phyloP scores from a whole-genome alignment of 2,113 vertebrate species.

The Pseudorhombus dupliciocellatus region DNA sequence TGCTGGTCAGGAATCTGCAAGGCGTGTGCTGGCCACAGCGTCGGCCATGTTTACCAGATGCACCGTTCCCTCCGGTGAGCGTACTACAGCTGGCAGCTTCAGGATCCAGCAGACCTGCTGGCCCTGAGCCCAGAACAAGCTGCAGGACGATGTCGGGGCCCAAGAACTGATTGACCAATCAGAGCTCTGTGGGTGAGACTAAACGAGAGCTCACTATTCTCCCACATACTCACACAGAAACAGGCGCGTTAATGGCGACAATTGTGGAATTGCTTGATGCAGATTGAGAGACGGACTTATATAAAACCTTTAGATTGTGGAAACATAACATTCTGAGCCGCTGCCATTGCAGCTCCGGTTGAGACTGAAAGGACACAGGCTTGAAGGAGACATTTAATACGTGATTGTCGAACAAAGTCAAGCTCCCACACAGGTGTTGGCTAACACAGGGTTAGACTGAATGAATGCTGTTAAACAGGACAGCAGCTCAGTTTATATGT shows the following conservation, averaged over 20 bases:
- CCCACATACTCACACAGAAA: background rate
- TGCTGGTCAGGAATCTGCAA: slow-evolving; percentile 53
- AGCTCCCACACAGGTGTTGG: background rate
- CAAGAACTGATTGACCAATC: slow-evolving; percentile 20
- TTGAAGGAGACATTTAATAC: background rate
- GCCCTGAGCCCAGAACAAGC: slow-evolving; percentile 44
- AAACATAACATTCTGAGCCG: background rate
- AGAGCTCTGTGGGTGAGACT: background rate
- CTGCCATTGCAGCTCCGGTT: background rate
- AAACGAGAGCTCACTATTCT: background rate
- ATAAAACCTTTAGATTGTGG: background rate
- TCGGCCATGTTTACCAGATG: slow-evolving; percentile 74
- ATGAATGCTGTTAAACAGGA: background rate
- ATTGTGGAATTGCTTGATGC: background rate
- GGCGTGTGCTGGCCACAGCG: slow-evolving; percentile 41
- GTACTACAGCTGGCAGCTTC: slow-evolving; percentile 65
- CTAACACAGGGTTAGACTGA: background rate
- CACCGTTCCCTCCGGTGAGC: slow-evolving; percentile 71
- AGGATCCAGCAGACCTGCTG: slow-evolving; percentile 52
- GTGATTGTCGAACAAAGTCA: background rate
- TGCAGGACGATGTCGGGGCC: slow-evolving; percentile 43
- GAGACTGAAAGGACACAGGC: background rate
- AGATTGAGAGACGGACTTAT: background rate
- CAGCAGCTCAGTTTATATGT: background rate
- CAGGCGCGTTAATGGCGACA: background rate